phyloP scores from a whole-genome alignment of 2,113 vertebrate species.

The Ameiurus melas region DNA sequence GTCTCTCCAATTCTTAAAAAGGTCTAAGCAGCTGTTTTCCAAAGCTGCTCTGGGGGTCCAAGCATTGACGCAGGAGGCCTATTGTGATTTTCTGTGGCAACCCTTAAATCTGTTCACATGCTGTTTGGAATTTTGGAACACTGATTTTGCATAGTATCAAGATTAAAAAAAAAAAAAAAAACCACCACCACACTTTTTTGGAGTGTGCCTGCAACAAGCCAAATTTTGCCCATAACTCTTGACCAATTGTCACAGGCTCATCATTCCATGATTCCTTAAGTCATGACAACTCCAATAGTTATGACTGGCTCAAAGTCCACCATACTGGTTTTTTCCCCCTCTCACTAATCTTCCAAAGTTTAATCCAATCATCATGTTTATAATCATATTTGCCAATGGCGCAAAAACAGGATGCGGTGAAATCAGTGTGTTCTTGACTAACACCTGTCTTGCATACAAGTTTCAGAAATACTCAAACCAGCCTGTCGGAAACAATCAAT shows the following conservation, averaged over 20 bases:
- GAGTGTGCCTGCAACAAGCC: background rate
- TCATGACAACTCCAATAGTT: background rate
- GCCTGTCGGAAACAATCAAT: no score
- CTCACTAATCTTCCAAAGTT: background rate
- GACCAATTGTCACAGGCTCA: background rate
- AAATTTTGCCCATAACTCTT: no score
- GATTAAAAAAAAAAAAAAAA: no score
- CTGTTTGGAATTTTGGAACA: background rate
- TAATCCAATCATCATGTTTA: background rate
- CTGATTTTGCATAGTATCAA: background rate
- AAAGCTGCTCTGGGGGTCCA: background rate
- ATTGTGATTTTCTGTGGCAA: background rate
- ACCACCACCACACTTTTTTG: background rate
- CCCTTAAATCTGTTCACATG: background rate
- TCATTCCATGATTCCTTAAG: background rate
- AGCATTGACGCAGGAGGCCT: background rate
- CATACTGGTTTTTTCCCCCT: background rate
- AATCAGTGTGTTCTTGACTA: no score
- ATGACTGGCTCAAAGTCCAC: background rate
- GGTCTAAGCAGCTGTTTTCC: background rate
- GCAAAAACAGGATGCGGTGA: no score
- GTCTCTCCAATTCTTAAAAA: background rate
- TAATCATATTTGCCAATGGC: no score
- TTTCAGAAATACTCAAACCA: no score
- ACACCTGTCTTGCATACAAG: no score